Conservation (phyloP, 2,888 invertebrate species). For the Linnaemya tessellans region DNA sequence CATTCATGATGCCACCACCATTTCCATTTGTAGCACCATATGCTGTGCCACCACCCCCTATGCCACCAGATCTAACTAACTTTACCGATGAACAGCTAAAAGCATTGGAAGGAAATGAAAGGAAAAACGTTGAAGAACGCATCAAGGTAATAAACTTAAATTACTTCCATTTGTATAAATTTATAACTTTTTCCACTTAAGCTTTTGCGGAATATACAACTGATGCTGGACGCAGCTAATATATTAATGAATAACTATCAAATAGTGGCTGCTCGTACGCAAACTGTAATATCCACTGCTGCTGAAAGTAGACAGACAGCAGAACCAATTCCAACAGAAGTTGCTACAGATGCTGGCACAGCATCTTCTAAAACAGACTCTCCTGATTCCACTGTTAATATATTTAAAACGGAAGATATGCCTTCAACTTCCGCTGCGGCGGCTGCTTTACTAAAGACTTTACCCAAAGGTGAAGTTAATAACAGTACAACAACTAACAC, state of each 20-base stretch:
- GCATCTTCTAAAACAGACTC: slow-evolving; percentile 14
- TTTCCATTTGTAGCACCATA: slow-evolving; percentile 85
- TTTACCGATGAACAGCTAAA: slow-evolving; percentile 93
- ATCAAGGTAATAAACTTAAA: slow-evolving; percentile 85
- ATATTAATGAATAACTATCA: slow-evolving; percentile 97
- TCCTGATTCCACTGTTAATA: slow-evolving; percentile 51
- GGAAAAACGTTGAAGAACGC: slow-evolving; percentile 94
- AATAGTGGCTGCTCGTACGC: slow-evolving; percentile 86
- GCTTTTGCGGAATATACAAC: slow-evolving; percentile 92
- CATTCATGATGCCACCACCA: slow-evolving; percentile 84
- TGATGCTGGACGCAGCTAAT: slow-evolving; percentile 96
- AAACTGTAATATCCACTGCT: slow-evolving; percentile 75
- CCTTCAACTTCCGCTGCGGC: slow-evolving; percentile 62
- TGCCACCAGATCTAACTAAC: slow-evolving; percentile 89
- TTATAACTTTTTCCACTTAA: slow-evolving; percentile 81
- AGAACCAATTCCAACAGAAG: neutral
- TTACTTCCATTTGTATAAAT: slow-evolving; percentile 1
- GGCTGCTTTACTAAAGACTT: slow-evolving; percentile 75
- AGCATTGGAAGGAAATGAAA: slow-evolving; percentile 94
- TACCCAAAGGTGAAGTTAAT: slow-evolving; percentile 70
- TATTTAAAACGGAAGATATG: slow-evolving; percentile 52
- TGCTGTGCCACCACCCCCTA: slow-evolving; percentile 88
- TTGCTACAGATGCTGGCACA: slow-evolving; percentile 9
- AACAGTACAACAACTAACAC: slow-evolving; percentile 19
- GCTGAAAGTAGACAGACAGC: slow-evolving; percentile 57